Conservation (phyloP, 2,888 invertebrate genomes). For the Chelonus formosanus region DNA sequence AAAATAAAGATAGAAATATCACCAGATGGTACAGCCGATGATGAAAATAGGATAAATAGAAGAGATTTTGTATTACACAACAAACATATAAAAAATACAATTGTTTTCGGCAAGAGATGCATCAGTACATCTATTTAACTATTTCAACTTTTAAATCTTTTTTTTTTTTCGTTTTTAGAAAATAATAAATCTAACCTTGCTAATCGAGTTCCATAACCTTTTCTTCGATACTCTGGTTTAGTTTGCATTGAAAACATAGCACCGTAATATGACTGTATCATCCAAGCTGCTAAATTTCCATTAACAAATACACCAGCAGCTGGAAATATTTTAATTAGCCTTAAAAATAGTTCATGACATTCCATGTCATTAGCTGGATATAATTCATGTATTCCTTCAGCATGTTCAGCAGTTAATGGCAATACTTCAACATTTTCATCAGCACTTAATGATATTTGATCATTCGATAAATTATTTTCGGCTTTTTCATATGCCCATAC, state of each 20-base stretch:
- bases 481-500: slow-evolving; percentile 79
- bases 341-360: slow-evolving; percentile 83
- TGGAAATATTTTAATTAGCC: slow-evolving; percentile 79
- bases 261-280: slow-evolving; percentile 90
- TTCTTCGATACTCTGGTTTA: slow-evolving; percentile 77
- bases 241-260: slow-evolving; percentile 95
- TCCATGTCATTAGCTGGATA: slow-evolving; percentile 91
- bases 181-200: slow-evolving; percentile 52
- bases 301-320: slow-evolving; percentile 82
- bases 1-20: slow-evolving; percentile 18
- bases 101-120: too few relatives aligned
- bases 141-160: not conserved
- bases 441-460: not conserved
- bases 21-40: too few relatives aligned
- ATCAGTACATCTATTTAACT: too few relatives aligned
- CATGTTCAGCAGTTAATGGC: slow-evolving; percentile 79
- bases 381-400: slow-evolving; percentile 83
- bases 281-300: slow-evolving; percentile 85
- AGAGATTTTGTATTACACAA: too few relatives aligned
- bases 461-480: slow-evolving; percentile 20
- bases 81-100: too few relatives aligned
- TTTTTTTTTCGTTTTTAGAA: not conserved
- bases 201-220: slow-evolving; percentile 68
- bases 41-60: too few relatives aligned
- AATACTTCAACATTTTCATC: slow-evolving; percentile 66